Conservation (phyloP, 2,888 invertebrate genomes). For the Macropis europaea region DNA sequence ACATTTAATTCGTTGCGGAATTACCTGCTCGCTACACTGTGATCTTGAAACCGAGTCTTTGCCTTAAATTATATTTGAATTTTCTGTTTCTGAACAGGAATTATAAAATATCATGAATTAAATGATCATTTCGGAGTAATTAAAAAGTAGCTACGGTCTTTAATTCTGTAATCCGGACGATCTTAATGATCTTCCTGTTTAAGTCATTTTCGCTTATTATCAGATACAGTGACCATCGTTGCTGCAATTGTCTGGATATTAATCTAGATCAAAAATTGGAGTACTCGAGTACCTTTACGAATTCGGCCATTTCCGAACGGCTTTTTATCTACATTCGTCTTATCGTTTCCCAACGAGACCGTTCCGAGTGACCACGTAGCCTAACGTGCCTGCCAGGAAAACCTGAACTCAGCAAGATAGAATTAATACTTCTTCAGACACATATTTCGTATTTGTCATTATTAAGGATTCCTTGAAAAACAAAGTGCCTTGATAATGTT, state of each 20-base stretch:
- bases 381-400: constrained; percentile 14
- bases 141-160: background rate
- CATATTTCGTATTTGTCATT: too few species aligned
- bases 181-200: background rate
- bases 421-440: background rate
- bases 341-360: constrained; percentile 17
- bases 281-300: background rate
- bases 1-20: too few species aligned
- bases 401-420: background rate
- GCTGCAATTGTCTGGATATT: background rate
- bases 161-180: background rate
- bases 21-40: too few species aligned
- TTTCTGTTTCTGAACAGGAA: too few species aligned
- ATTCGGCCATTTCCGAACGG: constrained; percentile 21
- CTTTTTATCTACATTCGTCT: constrained; percentile 31
- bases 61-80: too few species aligned
- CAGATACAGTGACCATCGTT: background rate
- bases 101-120: too few species aligned
- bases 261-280: constrained; percentile 33
- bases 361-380: background rate
- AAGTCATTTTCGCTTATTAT: background rate
- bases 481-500: too few species aligned
- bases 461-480: too few species aligned
- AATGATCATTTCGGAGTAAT: too few species aligned
- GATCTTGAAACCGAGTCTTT: too few species aligned